Evolutionary conservation across 2,113 vertebrate genomes (phyloP), one percentile per base, ranked within the genome.

Genomic region (Sylvietta virens): DNA sequence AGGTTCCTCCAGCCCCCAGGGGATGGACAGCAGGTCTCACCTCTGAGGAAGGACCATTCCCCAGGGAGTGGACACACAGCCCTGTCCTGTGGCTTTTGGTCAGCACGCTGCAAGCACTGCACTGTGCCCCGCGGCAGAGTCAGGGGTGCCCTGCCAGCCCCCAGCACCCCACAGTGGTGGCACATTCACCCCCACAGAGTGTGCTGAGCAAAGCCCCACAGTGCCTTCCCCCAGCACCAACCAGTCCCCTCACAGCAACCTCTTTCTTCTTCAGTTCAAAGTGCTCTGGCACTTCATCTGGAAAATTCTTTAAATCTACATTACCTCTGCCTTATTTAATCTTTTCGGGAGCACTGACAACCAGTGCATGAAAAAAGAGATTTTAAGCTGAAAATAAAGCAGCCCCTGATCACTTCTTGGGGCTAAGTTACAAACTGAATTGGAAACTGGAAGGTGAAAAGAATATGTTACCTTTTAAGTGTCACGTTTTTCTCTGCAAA

Each of bases 261-360:
- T 66, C 92, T 96, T 97, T 97, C 94, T 97, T 97, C 95, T 97
- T 71, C 97, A 95, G 96, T 97, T 97, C 94, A 97, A 97, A 97
- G 96, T 95, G 88, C 90, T 88, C 88, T 96, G 94, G 96, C 94
- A 93, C 91, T 96, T 97, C 97, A 96, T 96, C 94, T 97, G 95
- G 97, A 97, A 97, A 97, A 97, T 97, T 94, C 96, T 96, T 95
- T 97, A 97, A 97, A 97, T 96, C 97, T 97, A 93, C 95, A 97
- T 97, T 97, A 97, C 96, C 96, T 97, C 96, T 97, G 97, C 97
- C 96, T 97, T 97, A 97, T 97, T 97, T 97, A 97, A 97, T 97
- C 97, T 97, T 97, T 97, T 97, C 11, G 90, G 86, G 88, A 92
- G 94, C 93, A 27, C 91, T 97, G 97, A 97, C 94, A 97, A 94